Evolutionary conservation across 2,113 vertebrate genomes (phyloP), one percentile per base, ranked within the genome.

Genomic region (Zosterops hypoxanthus): DNA sequence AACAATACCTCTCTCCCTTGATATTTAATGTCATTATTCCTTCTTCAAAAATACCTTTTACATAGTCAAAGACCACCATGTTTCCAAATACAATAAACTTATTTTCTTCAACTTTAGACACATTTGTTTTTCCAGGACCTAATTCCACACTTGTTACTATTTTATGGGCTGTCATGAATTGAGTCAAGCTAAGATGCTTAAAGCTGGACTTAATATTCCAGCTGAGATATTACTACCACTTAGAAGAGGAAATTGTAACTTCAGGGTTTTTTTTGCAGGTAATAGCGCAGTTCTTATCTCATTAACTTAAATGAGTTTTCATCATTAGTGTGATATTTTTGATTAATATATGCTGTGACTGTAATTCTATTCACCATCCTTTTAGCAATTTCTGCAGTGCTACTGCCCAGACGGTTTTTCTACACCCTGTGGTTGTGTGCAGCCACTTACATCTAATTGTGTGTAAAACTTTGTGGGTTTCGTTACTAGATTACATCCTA

Each of bases 281-380:
- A 61, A 70, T 55, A 87, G 25, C 4, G 4, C n/a, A 84, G 36
- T 78, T 75, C 42, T 78, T 84, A 57, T 60, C 66, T 85, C 42
- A 82, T 91, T 93, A 89, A 70, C 31, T 65, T 82, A 89, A 70
- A 77, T 29, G 29, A 31, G 15, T 89, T 82, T 94, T 93, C 44
- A 50, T 53, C n/a, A 66, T 75, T 84, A 81, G 17, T 73, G 36
- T 86, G 46, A 64, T 57, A 60, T 53, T 79, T 23, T 86, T 86
- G 80, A 86, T 77, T 92, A 65, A 83, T 70, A 6, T 81, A 9
- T 46, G 23, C 18, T 76, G 22, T 76, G 50, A 82, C 33, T 63
- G n/a, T 63, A 69, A 86, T n/a, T 73, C 29, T 85, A 4, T 75
- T 75, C 71, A 56, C 16, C 7, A 44, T 1, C 0, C 10, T 53